A percentile compares a stretch with the other conserved stretches of the same genome.
phyloP scores from a whole-genome alignment of 2,888 invertebrate genomes.

The Parnassius orleans region DNA sequence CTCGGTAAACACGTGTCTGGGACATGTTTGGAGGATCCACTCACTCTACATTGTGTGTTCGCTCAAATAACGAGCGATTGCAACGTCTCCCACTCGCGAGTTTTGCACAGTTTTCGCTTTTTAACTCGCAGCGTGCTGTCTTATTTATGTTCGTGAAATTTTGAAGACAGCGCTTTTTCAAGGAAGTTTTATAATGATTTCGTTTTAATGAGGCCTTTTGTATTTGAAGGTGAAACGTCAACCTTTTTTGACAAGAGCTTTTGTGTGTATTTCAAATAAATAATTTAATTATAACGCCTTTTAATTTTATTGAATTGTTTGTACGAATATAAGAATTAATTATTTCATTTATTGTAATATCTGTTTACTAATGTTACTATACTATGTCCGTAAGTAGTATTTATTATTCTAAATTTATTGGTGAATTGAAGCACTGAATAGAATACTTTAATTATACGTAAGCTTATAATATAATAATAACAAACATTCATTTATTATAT shows the following conservation, averaged over 20 bases:
- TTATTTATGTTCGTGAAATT: conserved; percentile 20
- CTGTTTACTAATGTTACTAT: too few species aligned
- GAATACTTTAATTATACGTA: too few species aligned
- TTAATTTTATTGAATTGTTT: too few species aligned
- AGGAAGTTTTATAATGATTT: conserved; percentile 15
- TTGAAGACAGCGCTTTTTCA: conserved; percentile 18
- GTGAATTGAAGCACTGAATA: too few species aligned
- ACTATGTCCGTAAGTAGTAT: too few species aligned
- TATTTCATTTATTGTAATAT: too few species aligned
- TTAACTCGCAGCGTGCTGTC: conserved; percentile 8
- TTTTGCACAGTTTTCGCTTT: conserved; percentile 21
- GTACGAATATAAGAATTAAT: too few species aligned
- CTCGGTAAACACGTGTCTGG: conserved; percentile 46
- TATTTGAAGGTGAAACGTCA: conserved; percentile 2
- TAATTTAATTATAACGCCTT: too few species aligned
- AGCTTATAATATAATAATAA: too few species aligned
- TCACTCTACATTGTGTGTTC: conserved; percentile 28
- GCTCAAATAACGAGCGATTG: conserved; percentile 34
- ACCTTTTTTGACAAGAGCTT: neutral
- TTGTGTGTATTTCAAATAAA: too few species aligned
- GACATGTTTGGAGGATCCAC: conserved; percentile 34
- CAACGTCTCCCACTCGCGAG: conserved; percentile 15
- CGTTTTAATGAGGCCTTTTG: conserved; percentile 20
- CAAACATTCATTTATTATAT: too few species aligned
- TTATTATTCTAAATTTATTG: too few species aligned